Percentiles rank a stretch among this genome's conserved stretches.
Evolutionary conservation across 53 echinoderm and acorn worm genomes (phyloP).

Genomic region (Pentamera pediparva): DNA sequence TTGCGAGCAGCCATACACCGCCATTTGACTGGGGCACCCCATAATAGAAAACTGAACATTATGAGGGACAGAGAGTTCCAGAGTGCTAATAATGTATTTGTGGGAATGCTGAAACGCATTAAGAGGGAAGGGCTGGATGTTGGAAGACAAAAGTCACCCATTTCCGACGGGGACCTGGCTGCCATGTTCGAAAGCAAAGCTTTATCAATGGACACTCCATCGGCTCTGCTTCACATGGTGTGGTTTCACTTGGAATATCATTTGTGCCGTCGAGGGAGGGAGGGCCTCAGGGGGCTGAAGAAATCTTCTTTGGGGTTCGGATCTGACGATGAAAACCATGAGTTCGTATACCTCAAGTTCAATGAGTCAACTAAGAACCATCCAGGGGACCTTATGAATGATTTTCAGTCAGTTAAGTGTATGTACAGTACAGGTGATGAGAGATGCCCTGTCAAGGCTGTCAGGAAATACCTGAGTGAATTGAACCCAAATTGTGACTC

Average conservation of each 20-base stretch:
- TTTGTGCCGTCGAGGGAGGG: conserved; percentile 19
- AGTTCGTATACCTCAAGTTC: neutral
- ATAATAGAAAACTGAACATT: neutral
- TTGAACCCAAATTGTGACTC: neutral
- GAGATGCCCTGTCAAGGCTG: conserved; percentile 24
- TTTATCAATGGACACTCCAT: neutral
- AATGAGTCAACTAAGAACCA: conserved; percentile 1
- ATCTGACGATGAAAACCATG: neutral
- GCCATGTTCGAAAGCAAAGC: conserved; percentile 1
- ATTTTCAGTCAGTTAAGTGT: too few species aligned
- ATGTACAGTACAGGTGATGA: too few species aligned
- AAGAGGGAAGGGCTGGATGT: neutral
- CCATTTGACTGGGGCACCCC: neutral
- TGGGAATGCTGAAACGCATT: conserved; percentile 4
- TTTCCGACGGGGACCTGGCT: conserved; percentile 6
- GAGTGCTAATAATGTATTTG: neutral
- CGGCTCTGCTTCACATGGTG: neutral
- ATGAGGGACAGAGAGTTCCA: neutral
- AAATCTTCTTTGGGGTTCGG: conserved; percentile 7
- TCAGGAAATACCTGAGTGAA: conserved; percentile 31
- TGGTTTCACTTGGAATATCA: conserved; percentile 16
- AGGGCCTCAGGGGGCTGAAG: neutral
- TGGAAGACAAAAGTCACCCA: neutral
- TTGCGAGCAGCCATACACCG: too few species aligned
- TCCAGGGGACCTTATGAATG: neutral